Base-by-base conservation (phyloP, 2,888 invertebrate genomes). In the Micropterix aruncella region DNA sequence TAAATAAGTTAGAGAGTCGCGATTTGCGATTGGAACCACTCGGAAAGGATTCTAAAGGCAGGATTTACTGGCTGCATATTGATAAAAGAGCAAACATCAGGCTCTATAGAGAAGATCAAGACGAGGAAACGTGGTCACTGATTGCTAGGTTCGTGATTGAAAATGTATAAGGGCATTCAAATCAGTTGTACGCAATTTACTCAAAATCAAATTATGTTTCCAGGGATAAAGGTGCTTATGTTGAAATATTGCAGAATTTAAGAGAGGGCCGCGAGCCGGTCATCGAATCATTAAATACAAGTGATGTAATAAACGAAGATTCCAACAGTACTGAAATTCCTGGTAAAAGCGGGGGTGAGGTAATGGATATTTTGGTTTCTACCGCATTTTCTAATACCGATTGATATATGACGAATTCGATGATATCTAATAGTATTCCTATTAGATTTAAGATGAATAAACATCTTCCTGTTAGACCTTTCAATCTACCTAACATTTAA, bases 81-180 rank as follows among this genome's bases (percentile, higher is more conserved):
- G 92, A 96, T 62, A 79, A 83, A 50, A 84, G 87, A 47, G 84
- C 89, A 55, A 92, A 93, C 63, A 73, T 97, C 49, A 77, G 92
- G 50, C 79, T 99, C 40, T 99, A 94, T 63, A 83, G 87, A 57
- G 97, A 97, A 65, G 94, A 97, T 59, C 79, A 87, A 52, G 96
- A 97, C 63, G 96, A 97, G 60, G 93, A 96, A 61, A 88, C 88
- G 12, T 95, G 94, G 94, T 82, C 86, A 58, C 74, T 94, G 40
- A 85, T 95, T 49, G 94, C 93, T 49, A 85, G 79, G 87, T 89
- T 66, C 62, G 65, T n/a, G n/a, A n/a, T n/a, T n/a, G n/a, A 60
- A n/a, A n/a, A n/a, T n/a, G n/a, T n/a, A n/a, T n/a, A n/a, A n/a
- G n/a, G n/a, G n/a, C n/a, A n/a, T n/a, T n/a, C n/a, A n/a, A n/a